Base-by-base conservation (phyloP, 1,140 invertebrate genomes). In the Sogatella furcifera region DNA sequence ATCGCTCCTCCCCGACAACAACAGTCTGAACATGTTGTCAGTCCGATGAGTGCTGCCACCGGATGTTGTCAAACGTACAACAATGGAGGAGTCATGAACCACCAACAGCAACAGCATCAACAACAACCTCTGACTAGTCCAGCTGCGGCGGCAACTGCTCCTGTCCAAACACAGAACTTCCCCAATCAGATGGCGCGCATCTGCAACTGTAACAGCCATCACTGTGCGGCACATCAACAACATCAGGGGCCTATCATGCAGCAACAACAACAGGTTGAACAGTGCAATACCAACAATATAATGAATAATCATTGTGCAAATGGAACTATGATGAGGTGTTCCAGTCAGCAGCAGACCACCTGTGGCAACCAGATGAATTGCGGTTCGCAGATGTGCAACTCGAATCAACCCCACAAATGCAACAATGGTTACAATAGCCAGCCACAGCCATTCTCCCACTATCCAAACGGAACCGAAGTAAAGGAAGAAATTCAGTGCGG, bases 61-160 rank as follows among this genome's bases (percentile, higher is more conserved):
- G 55, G 57, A 42, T 59, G 61, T 22, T 63, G 53, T 56, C 59
- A 49, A 52, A 53, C 49, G 24, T 63, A 63, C 44, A 60, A 57
- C 54, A 28, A 52, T 11, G 10, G 10, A 6, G 14, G 9, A 34
- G 46, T 24, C 2, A 21, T 5, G 55, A 19, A 31, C 9, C 14
- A 28, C 17, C 14, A 28, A 34, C 54, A 54, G 49, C 44, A 41
- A 59, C 69, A 1, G 75, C n/a, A 68, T 56, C 64, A 61, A 46
- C 75, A 77, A 59, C 80, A 81, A 60, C 77, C 79, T 11, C 68
- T 83, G 64, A 75, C 76, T 0, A 82, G 80, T 5, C 81, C 81
- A 6, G 78, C 80, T 5, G 78, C 80, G 8, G 82, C 78, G 8
- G 68, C 80, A 6, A 80, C 81, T 0, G 80, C 81, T 1, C 68